phyloP scores from a whole-genome alignment of 2,113 vertebrate species.

The Cochlearius cochlearius region DNA sequence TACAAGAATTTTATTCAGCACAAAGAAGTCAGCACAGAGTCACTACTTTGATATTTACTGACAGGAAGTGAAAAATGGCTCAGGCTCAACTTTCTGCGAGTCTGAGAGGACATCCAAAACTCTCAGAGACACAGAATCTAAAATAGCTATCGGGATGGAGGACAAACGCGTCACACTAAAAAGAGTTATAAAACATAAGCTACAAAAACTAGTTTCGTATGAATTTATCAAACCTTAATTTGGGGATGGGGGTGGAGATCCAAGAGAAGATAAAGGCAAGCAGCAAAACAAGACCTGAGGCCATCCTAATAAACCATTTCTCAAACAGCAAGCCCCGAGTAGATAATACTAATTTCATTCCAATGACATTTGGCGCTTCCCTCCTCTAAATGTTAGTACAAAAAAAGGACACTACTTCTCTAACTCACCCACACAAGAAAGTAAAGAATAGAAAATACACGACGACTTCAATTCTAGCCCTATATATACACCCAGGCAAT shows the following conservation, averaged over 20 bases:
- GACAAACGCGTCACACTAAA: neutral
- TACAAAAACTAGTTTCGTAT: neutral
- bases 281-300: neutral
- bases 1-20: neutral
- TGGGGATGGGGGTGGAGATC: neutral
- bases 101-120: slow-evolving; percentile 25
- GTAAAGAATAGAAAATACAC: neutral
- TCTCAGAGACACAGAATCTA: slow-evolving; percentile 14
- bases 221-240: neutral
- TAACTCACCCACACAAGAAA: neutral
- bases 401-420: neutral
- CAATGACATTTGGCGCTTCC: neutral
- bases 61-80: slow-evolving; percentile 49
- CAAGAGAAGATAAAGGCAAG: neutral
- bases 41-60: slow-evolving; percentile 48
- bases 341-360: neutral
- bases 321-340: neutral
- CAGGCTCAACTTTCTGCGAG: slow-evolving; percentile 1
- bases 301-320: neutral
- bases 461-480: neutral
- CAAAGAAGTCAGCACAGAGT: neutral
- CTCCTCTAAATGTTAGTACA: neutral
- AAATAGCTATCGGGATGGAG: neutral
- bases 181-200: neutral
- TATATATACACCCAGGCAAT: neutral